Base-by-base conservation (phyloP, 92 coral and sea anemone species). In the Pocillopora meandrina region DNA sequence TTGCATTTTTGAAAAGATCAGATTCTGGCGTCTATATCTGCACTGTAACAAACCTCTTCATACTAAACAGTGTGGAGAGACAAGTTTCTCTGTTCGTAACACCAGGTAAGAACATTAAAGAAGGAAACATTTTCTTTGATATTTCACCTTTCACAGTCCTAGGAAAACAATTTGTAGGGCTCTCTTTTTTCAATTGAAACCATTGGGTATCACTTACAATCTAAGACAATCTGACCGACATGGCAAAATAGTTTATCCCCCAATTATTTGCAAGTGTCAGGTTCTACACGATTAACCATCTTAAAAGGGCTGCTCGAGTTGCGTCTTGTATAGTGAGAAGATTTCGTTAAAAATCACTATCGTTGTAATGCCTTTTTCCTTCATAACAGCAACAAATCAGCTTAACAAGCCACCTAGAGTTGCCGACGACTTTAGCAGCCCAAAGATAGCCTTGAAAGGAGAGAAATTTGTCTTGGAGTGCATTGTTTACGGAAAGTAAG, bases 401-500 rank as follows among this genome's bases (percentile, higher is more conserved):
- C 42, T 87, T 5, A 81, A 72, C 65, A 90, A 78, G 74, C 95
- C 98, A 34, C 99, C 99, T 1, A 87, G 86, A 68, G 90, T 97
- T 56, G 86, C 98, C 15, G 74, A 85, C 12, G 94, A 92, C 18
- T 97, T 94, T 70, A 83, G 89, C 26, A 26, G 70, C 11, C 83
- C 90, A 34, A 89, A 89, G 68, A 85, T 87, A 64, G 98, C 93
- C 56, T 58, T 97, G 36, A 92, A 95, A 84, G 99, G 99, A 79
- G 92, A 97, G 71, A 56, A 87, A 55, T 97, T 97, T 85, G 92
- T 91, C 52, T 86, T 97, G 65, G 99, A 97, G 77, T 97, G 99
- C 75, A 91, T 97, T 55, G 99, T 89, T 42, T 91, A 97, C 21
- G 99, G 99, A 83, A 89, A 92, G 99, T 97, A 92, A 88, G 99